These are phyloP conservation scores for Oscheius sp. DNA, from an alignment of 2,888 invertebrate genomes.

Conservation along the genomic window DNA sequence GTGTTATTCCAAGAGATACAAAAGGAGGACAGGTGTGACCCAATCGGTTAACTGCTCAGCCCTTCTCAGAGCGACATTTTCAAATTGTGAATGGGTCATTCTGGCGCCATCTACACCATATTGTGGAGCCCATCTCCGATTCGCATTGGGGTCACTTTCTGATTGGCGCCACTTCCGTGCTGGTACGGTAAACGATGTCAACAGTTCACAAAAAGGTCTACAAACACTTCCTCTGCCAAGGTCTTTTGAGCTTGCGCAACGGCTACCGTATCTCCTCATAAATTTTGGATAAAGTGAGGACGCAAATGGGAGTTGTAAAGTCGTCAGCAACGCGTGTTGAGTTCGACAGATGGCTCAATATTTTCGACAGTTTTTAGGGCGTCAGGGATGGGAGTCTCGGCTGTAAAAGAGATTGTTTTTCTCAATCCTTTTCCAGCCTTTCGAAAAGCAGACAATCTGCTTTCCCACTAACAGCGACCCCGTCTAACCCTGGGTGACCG, in stretches of 20 bases:
- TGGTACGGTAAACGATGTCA: slow-evolving; percentile 20
- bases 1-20: slow-evolving; percentile 18
- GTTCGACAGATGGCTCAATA: background rate
- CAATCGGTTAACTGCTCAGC: slow-evolving; percentile 2
- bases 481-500: slow-evolving; percentile 3
- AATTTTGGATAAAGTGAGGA: background rate
- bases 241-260: background rate
- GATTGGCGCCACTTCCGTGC: slow-evolving; percentile 26
- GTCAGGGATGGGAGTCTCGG: too few relatives aligned
- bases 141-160: slow-evolving; percentile 21
- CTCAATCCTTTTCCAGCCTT: too few relatives aligned
- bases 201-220: slow-evolving; percentile 10
- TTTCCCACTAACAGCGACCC: too few relatives aligned
- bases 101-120: slow-evolving; percentile 13
- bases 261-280: background rate
- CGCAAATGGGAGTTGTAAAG: background rate
- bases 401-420: too few relatives aligned
- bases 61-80: background rate
- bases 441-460: too few relatives aligned
- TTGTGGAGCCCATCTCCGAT: slow-evolving; percentile 22
- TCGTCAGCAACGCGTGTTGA: background rate
- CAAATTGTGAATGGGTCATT: background rate
- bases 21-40: slow-evolving; percentile 7
- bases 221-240: slow-evolving; percentile 3
- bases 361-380: too few relatives aligned